Evolutionary conservation across 2,113 vertebrate species (phyloP), one percentile per base, ranked within the genome.

Genomic region (Vicugna pacos): DNA sequence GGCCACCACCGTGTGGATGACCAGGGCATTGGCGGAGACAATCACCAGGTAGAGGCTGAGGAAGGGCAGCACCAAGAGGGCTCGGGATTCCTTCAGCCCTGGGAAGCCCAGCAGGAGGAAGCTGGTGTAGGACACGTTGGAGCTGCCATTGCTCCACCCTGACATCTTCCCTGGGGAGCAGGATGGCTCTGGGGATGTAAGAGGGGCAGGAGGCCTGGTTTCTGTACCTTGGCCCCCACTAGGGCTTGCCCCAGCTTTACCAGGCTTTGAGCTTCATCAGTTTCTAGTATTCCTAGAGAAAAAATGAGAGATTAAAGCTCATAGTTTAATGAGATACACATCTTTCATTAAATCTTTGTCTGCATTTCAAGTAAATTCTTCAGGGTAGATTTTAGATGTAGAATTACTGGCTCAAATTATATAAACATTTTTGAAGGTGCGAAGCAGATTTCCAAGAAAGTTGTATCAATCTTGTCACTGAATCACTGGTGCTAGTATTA

Each of bases 71-170:
- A 94, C 87, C 32, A 97, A 92, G 92, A 97, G 70, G 14, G 35
- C 0, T 0, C 50, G 77, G 54, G 69, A 56, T 8, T 94, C 84
- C 22, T 26, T 81, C 2, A 98, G 56, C 4, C 97, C 98, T 0
- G 95, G 98, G 75, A 98, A 98, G 6, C 94, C 90, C 26, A 96
- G 8, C 35, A 97, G 90, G 89, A 96, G 20, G 86, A 98, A 95
- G 24, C 70, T 95, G 84, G 89, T 91, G 58, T 96, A 95, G 82
- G 97, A 96, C 0, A 20, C 2, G 3, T 81, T 96, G 60, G 81
- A 48, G 42, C 89, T 96, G 46, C 38, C 38, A 8, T 95, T 91
- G 77, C 30, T 83, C 96, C 79, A 28, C 0, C 11, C n/a, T 10
- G 73, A 50, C 87, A 93, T 89, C 22, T 22, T 35, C 8, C 52